Conservation (phyloP, 37 sponge, comb jelly and placozoan genomes). For the Eunapius fragilis region DNA sequence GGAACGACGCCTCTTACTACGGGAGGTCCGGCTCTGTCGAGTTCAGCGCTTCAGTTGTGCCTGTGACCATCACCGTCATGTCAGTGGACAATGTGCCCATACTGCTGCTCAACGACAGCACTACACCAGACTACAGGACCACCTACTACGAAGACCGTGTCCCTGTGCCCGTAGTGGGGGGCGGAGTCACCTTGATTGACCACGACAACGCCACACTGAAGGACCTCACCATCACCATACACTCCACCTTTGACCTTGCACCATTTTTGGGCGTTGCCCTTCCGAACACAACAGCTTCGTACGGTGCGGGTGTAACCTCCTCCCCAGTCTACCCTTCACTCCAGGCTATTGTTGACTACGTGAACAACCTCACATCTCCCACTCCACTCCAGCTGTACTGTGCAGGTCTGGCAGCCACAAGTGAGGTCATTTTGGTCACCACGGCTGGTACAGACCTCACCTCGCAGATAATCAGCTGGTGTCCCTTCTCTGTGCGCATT, state of each 20-base stretch:
- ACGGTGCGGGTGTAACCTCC: slow-evolving; percentile 27
- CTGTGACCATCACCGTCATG: slow-evolving; percentile 37
- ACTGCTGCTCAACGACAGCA: slow-evolving; percentile 57
- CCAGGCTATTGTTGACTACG: slow-evolving; percentile 24
- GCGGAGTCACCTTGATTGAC: slow-evolving; percentile 69
- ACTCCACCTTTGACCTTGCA: slow-evolving; percentile 46
- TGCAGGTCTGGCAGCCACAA: slow-evolving; percentile 34
- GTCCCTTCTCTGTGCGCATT: slow-evolving; percentile 71
- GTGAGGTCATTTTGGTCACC: slow-evolving; percentile 68
- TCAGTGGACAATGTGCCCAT: slow-evolving; percentile 73
- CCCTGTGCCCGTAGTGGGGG: slow-evolving; percentile 66
- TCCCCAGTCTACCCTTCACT: slow-evolving; percentile 23
- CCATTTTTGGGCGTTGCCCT: slow-evolving; percentile 30
- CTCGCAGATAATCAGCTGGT: slow-evolving; percentile 59
- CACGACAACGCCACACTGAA: slow-evolving; percentile 69
- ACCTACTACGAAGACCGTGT: slow-evolving; percentile 65
- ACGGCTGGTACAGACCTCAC: slow-evolving; percentile 54
- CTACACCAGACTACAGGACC: slow-evolving; percentile 22
- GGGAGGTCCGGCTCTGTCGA: slow-evolving; percentile 58
- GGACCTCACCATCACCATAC: slow-evolving; percentile 77
- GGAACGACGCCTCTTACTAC: slow-evolving; percentile 78
- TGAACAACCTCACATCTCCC: slow-evolving; percentile 7
- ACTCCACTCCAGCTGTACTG: slow-evolving; percentile 60
- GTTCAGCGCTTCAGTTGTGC: slow-evolving; percentile 48
- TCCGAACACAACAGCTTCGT: neutral